phyloP scores from a whole-genome alignment of 2,113 vertebrate genomes.

The Lepus europaeus region DNA sequence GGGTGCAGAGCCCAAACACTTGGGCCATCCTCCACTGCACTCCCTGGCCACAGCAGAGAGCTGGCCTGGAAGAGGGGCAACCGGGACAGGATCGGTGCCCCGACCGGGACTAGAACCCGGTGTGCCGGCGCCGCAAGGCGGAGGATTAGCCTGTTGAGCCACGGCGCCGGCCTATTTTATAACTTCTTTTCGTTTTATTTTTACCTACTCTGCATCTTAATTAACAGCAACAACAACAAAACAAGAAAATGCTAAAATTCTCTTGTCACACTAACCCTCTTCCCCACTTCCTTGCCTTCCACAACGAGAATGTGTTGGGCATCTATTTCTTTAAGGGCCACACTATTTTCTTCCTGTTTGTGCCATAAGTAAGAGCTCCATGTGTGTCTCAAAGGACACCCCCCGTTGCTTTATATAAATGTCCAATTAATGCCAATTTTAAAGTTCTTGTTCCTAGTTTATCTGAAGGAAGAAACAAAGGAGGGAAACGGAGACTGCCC shows the following conservation, averaged over 20 bases:
- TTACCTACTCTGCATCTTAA: background rate
- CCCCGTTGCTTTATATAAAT: slow-evolving; percentile 74
- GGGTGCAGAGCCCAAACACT: too few relatives aligned
- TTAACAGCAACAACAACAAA: background rate
- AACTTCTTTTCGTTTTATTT: slow-evolving; percentile 32
- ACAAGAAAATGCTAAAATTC: background rate
- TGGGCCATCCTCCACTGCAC: too few relatives aligned
- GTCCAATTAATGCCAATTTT: slow-evolving; percentile 68
- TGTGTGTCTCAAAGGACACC: slow-evolving; percentile 1
- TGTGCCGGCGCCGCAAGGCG: too few relatives aligned
- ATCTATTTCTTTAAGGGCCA: background rate
- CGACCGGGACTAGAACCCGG: too few relatives aligned
- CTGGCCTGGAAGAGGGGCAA: too few relatives aligned
- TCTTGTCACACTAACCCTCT: background rate
- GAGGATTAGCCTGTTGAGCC: too few relatives aligned
- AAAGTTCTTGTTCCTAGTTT: slow-evolving; percentile 72
- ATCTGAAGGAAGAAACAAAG: slow-evolving; percentile 73
- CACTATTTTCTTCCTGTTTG: background rate
- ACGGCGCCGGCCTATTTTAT: too few relatives aligned
- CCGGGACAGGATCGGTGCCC: too few relatives aligned
- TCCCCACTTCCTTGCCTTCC: background rate
- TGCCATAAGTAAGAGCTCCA: background rate
- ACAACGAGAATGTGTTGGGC: rapidly evolving
- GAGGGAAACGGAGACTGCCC: slow-evolving; percentile 15
- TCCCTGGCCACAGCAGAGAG: too few relatives aligned